Evolutionary conservation across 2,797 vertebrate genomes (phyloP).

Genomic region (Novumbra hubbsi): DNA sequence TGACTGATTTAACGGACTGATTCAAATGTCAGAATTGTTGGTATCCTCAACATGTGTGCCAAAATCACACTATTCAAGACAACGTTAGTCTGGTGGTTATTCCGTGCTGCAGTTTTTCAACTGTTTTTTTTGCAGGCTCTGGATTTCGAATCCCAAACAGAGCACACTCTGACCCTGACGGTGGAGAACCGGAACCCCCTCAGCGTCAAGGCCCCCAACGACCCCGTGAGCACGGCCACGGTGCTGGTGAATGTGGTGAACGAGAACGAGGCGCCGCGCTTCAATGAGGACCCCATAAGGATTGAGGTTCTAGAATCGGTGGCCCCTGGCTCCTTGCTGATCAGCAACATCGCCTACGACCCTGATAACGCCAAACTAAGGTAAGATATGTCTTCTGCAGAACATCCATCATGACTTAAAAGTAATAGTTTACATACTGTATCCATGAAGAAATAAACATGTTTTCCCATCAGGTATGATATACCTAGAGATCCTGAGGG

Average conservation of each 20-base stretch:
- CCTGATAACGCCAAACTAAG: slow-evolving; percentile 84
- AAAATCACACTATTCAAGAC: neutral
- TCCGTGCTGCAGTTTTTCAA: neutral
- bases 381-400: slow-evolving; percentile 56
- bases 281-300: slow-evolving; percentile 80
- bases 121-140: slow-evolving; percentile 75
- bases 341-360: slow-evolving; percentile 79
- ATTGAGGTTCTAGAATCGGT: slow-evolving; percentile 81
- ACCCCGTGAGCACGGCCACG: slow-evolving; percentile 69
- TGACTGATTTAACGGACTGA: too few relatives aligned
- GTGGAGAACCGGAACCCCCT: slow-evolving; percentile 81
- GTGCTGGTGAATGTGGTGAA: slow-evolving; percentile 80
- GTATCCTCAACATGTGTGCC: neutral
- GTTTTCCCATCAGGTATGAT: slow-evolving; percentile 73
- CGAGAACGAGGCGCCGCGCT: slow-evolving; percentile 85
- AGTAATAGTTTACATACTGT: neutral
- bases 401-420: neutral
- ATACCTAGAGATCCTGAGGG: slow-evolving; percentile 82
- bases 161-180: slow-evolving; percentile 68
- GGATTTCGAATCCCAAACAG: slow-evolving; percentile 79
- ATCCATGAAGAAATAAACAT: neutral
- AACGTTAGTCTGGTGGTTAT: too few relatives aligned
- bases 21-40: too few relatives aligned
- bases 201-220: slow-evolving; percentile 65
- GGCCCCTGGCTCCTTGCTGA: slow-evolving; percentile 76